Percentiles rank a stretch among this genome's conserved stretches.
Conservation (phyloP, 1,140 invertebrate species). For the Pseudomyrmex cubaensis region DNA sequence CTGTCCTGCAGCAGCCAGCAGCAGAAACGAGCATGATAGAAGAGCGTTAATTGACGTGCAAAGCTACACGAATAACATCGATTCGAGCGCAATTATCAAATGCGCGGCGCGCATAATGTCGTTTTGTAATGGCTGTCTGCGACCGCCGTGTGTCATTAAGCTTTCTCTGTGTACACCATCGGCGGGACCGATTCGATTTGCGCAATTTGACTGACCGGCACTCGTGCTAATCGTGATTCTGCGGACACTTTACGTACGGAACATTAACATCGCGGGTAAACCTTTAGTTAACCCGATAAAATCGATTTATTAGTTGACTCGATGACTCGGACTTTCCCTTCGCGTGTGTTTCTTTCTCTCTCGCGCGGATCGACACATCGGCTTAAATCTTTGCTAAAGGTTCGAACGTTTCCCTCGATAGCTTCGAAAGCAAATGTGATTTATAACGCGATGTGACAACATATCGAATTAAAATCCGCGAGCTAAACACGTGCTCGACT, state of each 20-base stretch:
- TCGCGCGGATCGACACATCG: not conserved
- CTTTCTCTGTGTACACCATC: not conserved
- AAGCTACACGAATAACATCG: constrained; percentile 23
- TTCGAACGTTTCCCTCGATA: no score
- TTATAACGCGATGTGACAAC: not conserved
- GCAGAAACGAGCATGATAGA: constrained; percentile 4
- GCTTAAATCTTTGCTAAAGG: not conserved
- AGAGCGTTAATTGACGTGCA: constrained; percentile 34
- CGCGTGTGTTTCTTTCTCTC: constrained; percentile 33
- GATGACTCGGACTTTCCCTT: not conserved
- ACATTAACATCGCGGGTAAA: not conserved
- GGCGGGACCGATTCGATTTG: constrained; percentile 19
- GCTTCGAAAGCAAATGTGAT: not conserved
- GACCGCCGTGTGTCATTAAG: constrained; percentile 46
- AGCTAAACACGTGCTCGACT: no score
- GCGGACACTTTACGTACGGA: constrained; percentile 18
- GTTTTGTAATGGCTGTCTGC: constrained; percentile 41
- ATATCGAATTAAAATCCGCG: no score
- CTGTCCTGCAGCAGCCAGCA: not conserved
- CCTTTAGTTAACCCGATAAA: constrained; percentile 19
- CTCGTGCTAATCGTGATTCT: constrained; percentile 34
- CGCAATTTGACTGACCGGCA: constrained; percentile 23
- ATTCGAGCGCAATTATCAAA: constrained; percentile 44
- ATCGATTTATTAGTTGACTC: constrained; percentile 63
- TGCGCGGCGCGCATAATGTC: constrained; percentile 32